Evolutionary conservation across 2,888 invertebrate species (phyloP).

Genomic region (Abrostola triplasia): DNA sequence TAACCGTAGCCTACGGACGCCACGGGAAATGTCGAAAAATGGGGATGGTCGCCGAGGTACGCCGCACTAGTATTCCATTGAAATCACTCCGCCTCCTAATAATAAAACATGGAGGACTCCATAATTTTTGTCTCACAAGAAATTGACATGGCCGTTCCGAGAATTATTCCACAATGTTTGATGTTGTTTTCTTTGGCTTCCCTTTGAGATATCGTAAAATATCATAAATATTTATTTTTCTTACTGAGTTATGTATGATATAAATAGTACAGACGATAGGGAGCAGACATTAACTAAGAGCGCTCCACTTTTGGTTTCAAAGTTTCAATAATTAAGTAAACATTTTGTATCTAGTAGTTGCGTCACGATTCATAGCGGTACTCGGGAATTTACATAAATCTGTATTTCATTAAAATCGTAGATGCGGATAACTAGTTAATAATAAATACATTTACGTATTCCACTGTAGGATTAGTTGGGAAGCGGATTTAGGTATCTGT

Average conservation of each 20-base stretch:
- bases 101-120: constrained; percentile 32
- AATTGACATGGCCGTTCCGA: constrained; percentile 25
- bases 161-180: constrained; percentile 25
- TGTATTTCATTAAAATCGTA: constrained; percentile 50
- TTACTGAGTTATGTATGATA: constrained; percentile 10
- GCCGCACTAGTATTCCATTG: constrained; percentile 38
- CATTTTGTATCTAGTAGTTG: constrained; percentile 48
- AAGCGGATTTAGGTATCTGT: constrained; percentile 41
- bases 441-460: constrained; percentile 57
- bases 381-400: constrained; percentile 54
- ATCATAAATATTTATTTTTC: constrained; percentile 44
- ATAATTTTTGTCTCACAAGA: constrained; percentile 30
- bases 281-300: background rate
- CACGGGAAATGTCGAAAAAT: constrained; percentile 70
- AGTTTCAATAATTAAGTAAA: constrained; percentile 46
- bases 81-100: constrained; percentile 39
- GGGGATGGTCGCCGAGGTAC: constrained; percentile 53
- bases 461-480: constrained; percentile 32
- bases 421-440: constrained; percentile 49
- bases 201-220: constrained; percentile 27
- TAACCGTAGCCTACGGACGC: constrained; percentile 60
- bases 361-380: constrained; percentile 49
- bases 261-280: constrained; percentile 12
- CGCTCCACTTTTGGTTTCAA: constrained; percentile 11
- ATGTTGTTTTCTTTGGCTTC: constrained; percentile 30